These are phyloP conservation scores for Microplitis manilae DNA, from an alignment of 2,888 invertebrate genomes.

Conservation along the genomic window DNA sequence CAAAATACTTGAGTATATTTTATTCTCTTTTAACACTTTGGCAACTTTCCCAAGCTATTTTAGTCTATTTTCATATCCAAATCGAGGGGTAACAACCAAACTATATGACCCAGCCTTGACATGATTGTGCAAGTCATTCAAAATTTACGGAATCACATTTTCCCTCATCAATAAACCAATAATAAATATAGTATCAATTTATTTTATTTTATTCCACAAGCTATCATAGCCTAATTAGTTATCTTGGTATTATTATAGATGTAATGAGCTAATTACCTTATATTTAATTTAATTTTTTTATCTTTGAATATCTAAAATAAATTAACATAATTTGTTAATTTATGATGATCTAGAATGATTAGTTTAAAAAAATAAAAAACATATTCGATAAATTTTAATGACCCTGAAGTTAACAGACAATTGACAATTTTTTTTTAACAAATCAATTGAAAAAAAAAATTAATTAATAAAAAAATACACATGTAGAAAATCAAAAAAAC, in stretches of 20 bases:
- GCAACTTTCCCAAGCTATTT: constrained; percentile 22
- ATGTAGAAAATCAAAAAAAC: no score
- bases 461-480: no score
- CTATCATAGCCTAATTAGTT: not conserved
- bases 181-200: not conserved
- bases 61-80: constrained; percentile 21
- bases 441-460: no score
- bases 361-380: not conserved
- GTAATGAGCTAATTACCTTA: not conserved
- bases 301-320: not conserved
- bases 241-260: not conserved
- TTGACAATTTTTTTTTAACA: no score
- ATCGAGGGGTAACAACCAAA: constrained; percentile 29
- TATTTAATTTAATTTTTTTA: not conserved
- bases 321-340: not conserved
- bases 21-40: constrained; percentile 14
- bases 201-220: not conserved
- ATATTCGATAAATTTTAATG: not conserved
- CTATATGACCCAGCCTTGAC: constrained; percentile 48
- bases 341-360: not conserved
- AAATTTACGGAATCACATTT: constrained; percentile 23
- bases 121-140: constrained; percentile 47
- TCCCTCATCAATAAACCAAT: constrained; percentile 7
- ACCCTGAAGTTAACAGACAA: no score
- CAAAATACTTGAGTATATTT: not conserved